Evolutionary conservation across 2,888 invertebrate genomes (phyloP).

Genomic region (Scaeva pyrastri): DNA sequence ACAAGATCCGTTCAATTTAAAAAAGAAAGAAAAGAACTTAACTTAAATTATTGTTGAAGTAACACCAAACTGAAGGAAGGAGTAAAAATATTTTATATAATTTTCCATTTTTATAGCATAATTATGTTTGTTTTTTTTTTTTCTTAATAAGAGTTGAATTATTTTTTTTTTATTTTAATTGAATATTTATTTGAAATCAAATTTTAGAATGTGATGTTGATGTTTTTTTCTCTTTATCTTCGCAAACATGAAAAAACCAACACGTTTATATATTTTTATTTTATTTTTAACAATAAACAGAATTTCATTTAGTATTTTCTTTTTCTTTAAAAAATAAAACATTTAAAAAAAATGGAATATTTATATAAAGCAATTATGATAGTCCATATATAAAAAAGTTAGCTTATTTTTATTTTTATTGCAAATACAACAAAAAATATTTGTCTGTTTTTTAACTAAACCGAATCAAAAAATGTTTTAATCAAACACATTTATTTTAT

Average conservation of each 20-base stretch:
- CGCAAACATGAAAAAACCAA: slow-evolving; percentile 62
- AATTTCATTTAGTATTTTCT: slow-evolving; percentile 76
- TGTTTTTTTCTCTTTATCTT: slow-evolving; percentile 72
- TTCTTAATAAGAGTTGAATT: slow-evolving; percentile 60
- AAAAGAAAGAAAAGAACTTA: slow-evolving; percentile 34
- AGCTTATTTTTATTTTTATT: slow-evolving; percentile 40
- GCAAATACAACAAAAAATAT: slow-evolving; percentile 22
- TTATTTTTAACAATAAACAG: slow-evolving; percentile 61
- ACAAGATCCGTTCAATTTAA: slow-evolving; percentile 61
- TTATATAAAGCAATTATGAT: slow-evolving; percentile 37
- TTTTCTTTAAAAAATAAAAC: slow-evolving; percentile 66
- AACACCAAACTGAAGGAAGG: slow-evolving; percentile 73
- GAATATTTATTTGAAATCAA: slow-evolving; percentile 59
- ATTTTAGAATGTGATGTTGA: slow-evolving; percentile 76
- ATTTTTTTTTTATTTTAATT: slow-evolving; percentile 56
- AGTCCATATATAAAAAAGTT: slow-evolving; percentile 39
- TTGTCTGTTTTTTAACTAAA: slow-evolving; percentile 39
- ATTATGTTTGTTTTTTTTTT: slow-evolving; percentile 62
- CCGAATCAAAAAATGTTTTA: slow-evolving; percentile 41
- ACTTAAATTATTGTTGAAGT: slow-evolving; percentile 52
- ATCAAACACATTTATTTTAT: slow-evolving; percentile 58
- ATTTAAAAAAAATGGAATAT: slow-evolving; percentile 24
- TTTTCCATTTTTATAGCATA: slow-evolving; percentile 67
- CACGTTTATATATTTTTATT: slow-evolving; percentile 59
- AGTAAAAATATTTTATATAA: slow-evolving; percentile 76